Percentiles rank a stretch among this genome's conserved stretches.
phyloP scores from a whole-genome alignment of 2,113 vertebrate genomes.

The Rhagologus leucostigma region DNA sequence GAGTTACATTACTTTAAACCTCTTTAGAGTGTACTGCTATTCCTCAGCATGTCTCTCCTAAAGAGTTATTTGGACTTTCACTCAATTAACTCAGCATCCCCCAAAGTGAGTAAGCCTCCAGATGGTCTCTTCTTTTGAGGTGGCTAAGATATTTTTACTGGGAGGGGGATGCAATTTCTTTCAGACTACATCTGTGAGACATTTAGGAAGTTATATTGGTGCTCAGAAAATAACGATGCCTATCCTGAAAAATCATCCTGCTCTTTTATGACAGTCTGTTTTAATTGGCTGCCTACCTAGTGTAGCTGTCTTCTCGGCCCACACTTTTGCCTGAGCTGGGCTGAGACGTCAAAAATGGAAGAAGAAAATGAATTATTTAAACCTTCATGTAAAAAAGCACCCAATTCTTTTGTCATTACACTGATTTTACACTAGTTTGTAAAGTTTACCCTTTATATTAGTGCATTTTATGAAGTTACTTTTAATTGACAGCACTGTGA shows the following conservation, averaged over 20 bases:
- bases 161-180: constrained; percentile 27
- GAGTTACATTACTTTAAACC: not conserved
- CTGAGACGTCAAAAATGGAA: constrained; percentile 40
- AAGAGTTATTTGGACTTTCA: constrained; percentile 39
- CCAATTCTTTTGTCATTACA: not conserved
- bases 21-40: not conserved
- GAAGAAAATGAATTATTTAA: constrained; percentile 38
- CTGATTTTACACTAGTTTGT: not conserved
- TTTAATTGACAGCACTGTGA: not conserved
- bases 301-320: constrained; percentile 33
- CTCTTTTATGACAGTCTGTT: constrained; percentile 38
- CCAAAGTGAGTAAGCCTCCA: constrained; percentile 38
- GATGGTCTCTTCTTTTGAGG: constrained; percentile 53
- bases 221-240: constrained; percentile 12
- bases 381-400: not conserved
- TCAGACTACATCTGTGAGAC: constrained; percentile 60
- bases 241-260: constrained; percentile 52
- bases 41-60: not conserved
- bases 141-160: constrained; percentile 45
- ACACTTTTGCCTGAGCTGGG: constrained; percentile 16
- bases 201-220: constrained; percentile 60
- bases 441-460: not conserved
- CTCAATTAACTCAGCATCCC: constrained; percentile 40
- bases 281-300: constrained; percentile 35
- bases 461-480: not conserved